Evolutionary conservation across 2,888 invertebrate genomes (phyloP), one percentile per base, ranked within the genome.

Genomic region (Myopa testacea): DNA sequence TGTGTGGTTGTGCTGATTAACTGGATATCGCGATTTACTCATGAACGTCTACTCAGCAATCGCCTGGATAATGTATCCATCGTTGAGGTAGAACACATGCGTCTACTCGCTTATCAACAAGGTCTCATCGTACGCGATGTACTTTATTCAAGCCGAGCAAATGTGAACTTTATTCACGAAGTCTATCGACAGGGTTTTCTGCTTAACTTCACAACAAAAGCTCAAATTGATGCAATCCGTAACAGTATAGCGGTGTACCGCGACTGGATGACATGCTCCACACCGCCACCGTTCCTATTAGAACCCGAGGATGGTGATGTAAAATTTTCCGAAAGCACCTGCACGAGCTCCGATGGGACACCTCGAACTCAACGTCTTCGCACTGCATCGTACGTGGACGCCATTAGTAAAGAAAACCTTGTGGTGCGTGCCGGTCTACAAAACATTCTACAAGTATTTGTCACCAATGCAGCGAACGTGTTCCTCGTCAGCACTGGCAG

Each of bases 151-250:
- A 95, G 93, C 62, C 92, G 97, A 70, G 96, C 97, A 82, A 97
- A 98, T 88, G 94, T 98, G 7, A 97, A 98, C 90, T 96, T 98
- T 87, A 93, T 98, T 45, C 96, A 98, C 85, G 98, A 98, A 90
- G 93, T 98, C 78, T 95, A 97, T 87, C 93, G 98, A 45, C 97
- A 98, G 90, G 97, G 97, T 52, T 96, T 98, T 90, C 91, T 98
- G 70, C 90, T 98, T 84, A 95, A 96, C 81, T 97, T 98, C 88
- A 88, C 88, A 19, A 86, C 89, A 14, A 89, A 89, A 81, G 92
- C 93, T 4, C 96, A 97, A 88, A 95, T 96, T 16, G 93, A 94
- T 80, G 96, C 98, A 6, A 95, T 96, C 79, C 91, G 96, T 69
- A 94, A 95, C 84, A 96, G 97, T 63, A 96, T 98, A 82, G 93